These are phyloP conservation scores for Chironomus tentans DNA, from an alignment of 2,888 invertebrate genomes.

Conservation along the genomic window DNA sequence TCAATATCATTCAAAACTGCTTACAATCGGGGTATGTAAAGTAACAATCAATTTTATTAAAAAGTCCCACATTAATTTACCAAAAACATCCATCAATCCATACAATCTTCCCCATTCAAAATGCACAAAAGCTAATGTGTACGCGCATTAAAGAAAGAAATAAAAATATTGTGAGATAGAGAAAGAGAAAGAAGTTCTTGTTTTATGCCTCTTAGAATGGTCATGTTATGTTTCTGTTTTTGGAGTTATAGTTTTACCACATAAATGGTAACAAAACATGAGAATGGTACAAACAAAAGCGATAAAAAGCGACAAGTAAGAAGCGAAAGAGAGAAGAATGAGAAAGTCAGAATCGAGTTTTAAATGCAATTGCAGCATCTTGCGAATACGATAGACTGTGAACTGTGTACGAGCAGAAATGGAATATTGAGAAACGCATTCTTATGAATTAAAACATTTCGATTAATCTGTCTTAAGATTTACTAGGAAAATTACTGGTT, in stretches of 20 bases:
- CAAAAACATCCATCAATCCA: background rate
- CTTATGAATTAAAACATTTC: background rate
- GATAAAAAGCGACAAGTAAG: background rate
- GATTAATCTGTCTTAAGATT: too few relatives aligned
- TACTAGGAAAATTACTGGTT: too few relatives aligned
- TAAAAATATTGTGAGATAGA: too few relatives aligned
- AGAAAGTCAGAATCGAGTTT: background rate
- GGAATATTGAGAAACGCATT: background rate
- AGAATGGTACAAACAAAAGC: background rate
- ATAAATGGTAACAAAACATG: background rate
- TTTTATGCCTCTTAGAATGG: background rate
- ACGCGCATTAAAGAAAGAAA: too few relatives aligned
- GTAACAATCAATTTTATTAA: background rate
- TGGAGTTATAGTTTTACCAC: background rate
- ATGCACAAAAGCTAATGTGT: background rate
- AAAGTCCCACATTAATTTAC: background rate
- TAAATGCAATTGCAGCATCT: background rate
- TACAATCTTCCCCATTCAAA: background rate
- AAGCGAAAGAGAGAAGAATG: background rate
- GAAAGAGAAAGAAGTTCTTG: background rate
- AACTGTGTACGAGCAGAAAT: background rate
- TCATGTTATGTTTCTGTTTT: slow-evolving; percentile 17
- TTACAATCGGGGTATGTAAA: background rate
- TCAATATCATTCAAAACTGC: background rate
- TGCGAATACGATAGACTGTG: background rate